Evolutionary conservation across 1,140 invertebrate species (phyloP).

Genomic region (Laupala kohalensis): DNA sequence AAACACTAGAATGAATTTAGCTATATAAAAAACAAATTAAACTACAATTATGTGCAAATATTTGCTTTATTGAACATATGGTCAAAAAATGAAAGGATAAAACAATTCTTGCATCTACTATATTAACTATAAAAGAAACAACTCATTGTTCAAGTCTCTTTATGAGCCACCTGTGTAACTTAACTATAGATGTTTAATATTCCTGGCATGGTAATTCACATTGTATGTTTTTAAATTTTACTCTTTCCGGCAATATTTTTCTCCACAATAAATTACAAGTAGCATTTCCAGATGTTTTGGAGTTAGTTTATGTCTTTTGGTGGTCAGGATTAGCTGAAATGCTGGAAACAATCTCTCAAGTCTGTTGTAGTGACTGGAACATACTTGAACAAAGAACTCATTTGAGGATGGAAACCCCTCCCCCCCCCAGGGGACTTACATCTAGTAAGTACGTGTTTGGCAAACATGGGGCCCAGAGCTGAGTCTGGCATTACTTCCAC

Average conservation of each 20-base stretch:
- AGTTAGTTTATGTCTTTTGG: background rate
- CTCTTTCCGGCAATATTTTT: background rate
- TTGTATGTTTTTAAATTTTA: background rate
- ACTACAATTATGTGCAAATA: background rate
- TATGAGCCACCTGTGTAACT: too few species aligned
- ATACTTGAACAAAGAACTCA: background rate
- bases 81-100: background rate
- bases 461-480: too few species aligned
- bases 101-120: background rate
- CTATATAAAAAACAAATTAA: background rate
- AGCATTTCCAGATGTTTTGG: background rate
- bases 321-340: background rate
- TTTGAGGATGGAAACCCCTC: background rate
- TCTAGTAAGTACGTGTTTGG: too few species aligned
- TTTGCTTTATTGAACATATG: background rate
- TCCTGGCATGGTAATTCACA: too few species aligned
- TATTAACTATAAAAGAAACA: background rate
- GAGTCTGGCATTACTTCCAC: too few species aligned
- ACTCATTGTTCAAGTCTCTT: too few species aligned
- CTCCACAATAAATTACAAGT: background rate
- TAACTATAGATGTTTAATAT: too few species aligned
- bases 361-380: background rate
- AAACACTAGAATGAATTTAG: background rate
- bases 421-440: too few species aligned
- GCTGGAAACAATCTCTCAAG: background rate